Percentiles rank a stretch among this genome's conserved stretches.
Conservation (phyloP, 2,797 vertebrate species). For the Bovichtus variegatus region DNA sequence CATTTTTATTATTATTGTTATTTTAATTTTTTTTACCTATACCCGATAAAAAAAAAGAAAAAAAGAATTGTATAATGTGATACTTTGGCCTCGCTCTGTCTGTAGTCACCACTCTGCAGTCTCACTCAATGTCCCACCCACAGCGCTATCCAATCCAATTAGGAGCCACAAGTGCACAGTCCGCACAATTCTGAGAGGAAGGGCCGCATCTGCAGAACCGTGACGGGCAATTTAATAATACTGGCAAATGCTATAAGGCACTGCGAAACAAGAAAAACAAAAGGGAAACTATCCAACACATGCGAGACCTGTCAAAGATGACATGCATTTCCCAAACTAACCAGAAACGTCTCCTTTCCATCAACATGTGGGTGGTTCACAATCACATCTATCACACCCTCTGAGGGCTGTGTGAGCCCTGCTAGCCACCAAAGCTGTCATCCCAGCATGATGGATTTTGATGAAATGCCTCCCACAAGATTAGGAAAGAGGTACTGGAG, state of each 20-base stretch:
- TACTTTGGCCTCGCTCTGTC: too few relatives aligned
- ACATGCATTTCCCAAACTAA: constrained; percentile 28
- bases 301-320: constrained; percentile 41
- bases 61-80: too few relatives aligned
- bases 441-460: constrained; percentile 68
- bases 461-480: constrained; percentile 69
- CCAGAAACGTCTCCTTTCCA: constrained; percentile 49
- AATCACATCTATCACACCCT: constrained; percentile 63
- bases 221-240: neutral
- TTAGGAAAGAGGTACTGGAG: constrained; percentile 44
- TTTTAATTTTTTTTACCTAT: too few relatives aligned
- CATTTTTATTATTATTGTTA: too few relatives aligned
- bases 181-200: neutral
- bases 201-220: neutral
- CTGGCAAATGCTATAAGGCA: neutral
- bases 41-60: too few relatives aligned
- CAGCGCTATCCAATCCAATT: neutral
- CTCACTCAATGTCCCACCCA: too few relatives aligned
- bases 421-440: constrained; percentile 60
- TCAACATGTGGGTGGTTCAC: constrained; percentile 56
- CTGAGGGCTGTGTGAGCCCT: constrained; percentile 55
- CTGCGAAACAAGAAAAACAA: neutral
- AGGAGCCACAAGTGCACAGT: neutral
- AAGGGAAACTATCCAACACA: neutral
- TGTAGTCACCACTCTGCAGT: too few relatives aligned